These are phyloP conservation scores for Allophyes oxyacanthae DNA, from an alignment of 2,888 invertebrate genomes.

Conservation along the genomic window DNA sequence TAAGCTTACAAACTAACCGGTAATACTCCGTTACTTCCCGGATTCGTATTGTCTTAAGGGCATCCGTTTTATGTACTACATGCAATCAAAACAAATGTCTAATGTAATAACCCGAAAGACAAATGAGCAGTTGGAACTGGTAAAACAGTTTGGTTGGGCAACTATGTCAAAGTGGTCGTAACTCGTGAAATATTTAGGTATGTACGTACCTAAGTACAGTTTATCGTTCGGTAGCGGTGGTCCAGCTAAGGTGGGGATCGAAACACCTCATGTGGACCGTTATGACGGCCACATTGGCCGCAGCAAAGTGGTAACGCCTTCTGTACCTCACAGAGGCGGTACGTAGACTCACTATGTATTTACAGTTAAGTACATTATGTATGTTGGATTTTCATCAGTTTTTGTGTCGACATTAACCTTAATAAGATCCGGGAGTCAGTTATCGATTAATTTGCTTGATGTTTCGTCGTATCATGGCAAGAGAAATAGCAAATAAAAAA, in stretches of 20 bases:
- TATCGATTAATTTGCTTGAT: constrained; percentile 24
- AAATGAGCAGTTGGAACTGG: constrained; percentile 34
- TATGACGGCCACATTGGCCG: constrained; percentile 66
- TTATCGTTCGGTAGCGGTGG: constrained; percentile 54
- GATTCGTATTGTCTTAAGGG: constrained; percentile 53
- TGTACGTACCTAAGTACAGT: constrained; percentile 59
- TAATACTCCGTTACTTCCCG: constrained; percentile 55
- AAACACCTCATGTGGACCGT: constrained; percentile 64
- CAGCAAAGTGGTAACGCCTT: constrained; percentile 63
- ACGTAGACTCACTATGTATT: constrained; percentile 47
- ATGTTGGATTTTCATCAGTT: constrained; percentile 38
- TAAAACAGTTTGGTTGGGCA: constrained; percentile 31
- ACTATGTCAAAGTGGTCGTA: constrained; percentile 45
- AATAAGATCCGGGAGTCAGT: constrained; percentile 17
- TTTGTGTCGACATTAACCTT: constrained; percentile 28
- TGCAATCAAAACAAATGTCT: constrained; percentile 21
- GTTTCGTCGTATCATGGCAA: constrained; percentile 1
- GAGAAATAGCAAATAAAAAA: constrained; percentile 1
- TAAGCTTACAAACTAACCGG: constrained; percentile 37
- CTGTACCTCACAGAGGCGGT: constrained; percentile 65
- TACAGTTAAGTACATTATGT: constrained; percentile 50
- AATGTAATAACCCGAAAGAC: constrained; percentile 22
- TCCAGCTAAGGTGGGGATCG: constrained; percentile 60
- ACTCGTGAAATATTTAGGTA: constrained; percentile 56
- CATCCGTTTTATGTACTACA: constrained; percentile 44